Percentiles rank a stretch among this genome's conserved stretches.
These are phyloP conservation scores for Triops longicaudatus DNA, from an alignment of 1,140 invertebrate genomes.

Conservation along the genomic window DNA sequence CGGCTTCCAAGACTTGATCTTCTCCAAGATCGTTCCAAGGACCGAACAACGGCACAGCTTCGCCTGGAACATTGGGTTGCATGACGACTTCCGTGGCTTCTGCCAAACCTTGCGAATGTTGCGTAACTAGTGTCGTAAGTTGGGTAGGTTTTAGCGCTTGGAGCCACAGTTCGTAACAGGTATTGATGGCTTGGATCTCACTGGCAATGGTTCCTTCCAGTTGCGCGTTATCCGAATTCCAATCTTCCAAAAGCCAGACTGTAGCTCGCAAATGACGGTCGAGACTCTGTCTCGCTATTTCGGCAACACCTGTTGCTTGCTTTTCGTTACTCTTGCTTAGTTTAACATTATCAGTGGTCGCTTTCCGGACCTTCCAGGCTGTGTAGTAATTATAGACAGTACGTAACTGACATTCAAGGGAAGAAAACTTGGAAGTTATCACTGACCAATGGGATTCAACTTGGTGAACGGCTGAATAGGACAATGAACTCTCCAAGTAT, in stretches of 20 bases:
- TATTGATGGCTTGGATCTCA: neutral
- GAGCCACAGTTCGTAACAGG: neutral
- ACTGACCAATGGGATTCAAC: neutral
- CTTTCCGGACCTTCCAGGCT: neutral
- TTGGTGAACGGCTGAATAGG: neutral
- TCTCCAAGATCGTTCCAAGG: neutral
- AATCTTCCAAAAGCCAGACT: neutral
- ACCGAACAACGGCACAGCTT: neutral
- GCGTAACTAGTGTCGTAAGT: neutral
- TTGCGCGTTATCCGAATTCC: neutral
- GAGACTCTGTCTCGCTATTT: neutral
- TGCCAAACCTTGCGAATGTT: neutral
- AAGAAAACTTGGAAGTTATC: neutral
- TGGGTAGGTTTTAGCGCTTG: neutral
- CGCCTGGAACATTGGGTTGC: neutral
- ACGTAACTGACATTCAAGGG: neutral
- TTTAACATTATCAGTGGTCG: neutral
- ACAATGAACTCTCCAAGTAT: neutral
- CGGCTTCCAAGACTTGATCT: neutral
- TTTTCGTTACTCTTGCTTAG: neutral
- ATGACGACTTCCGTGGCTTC: neutral
- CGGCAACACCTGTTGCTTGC: neutral
- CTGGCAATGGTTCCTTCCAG: neutral
- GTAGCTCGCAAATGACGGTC: conserved; percentile 6
- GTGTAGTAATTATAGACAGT: conserved; percentile 4